These are phyloP conservation scores for Cephus spinipes DNA, from an alignment of 2,888 invertebrate genomes.

Conservation along the genomic window DNA sequence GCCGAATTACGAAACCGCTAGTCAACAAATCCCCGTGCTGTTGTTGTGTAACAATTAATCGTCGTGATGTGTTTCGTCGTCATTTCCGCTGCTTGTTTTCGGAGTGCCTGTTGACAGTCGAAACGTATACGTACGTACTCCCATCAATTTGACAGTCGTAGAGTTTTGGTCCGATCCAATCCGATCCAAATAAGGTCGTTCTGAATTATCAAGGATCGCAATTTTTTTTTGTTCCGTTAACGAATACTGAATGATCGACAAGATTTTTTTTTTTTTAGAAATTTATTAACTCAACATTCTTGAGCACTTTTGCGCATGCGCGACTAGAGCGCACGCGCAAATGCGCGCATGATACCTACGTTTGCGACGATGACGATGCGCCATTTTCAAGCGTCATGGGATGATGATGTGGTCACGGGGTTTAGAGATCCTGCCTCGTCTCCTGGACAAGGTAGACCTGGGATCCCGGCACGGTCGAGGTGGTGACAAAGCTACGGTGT, in stretches of 20 bases:
- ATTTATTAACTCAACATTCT: neutral
- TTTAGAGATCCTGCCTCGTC: constrained; percentile 71
- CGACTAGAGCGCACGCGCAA: neutral
- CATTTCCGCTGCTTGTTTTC: neutral
- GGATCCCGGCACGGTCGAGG: constrained; percentile 91
- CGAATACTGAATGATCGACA: neutral
- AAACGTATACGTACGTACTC: neutral
- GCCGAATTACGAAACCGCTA: neutral
- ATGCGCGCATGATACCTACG: constrained; percentile 3
- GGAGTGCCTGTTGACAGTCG: constrained; percentile 5
- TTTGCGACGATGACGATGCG: constrained; percentile 1
- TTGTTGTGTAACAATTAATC: neutral
- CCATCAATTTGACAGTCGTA: neutral
- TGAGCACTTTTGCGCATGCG: neutral
- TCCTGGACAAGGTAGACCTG: constrained; percentile 92
- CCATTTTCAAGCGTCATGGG: constrained; percentile 10
- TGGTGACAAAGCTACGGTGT: constrained; percentile 97
- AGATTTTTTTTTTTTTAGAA: neutral
- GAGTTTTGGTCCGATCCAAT: neutral
- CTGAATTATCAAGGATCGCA: neutral
- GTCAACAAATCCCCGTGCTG: neutral
- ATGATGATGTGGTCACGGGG: constrained; percentile 23
- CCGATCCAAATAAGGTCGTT: neutral
- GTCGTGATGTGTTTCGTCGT: neutral
- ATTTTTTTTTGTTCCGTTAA: neutral